These are phyloP conservation scores for Rutpela maculata DNA, from an alignment of 2,888 invertebrate species.

Conservation along the genomic window DNA sequence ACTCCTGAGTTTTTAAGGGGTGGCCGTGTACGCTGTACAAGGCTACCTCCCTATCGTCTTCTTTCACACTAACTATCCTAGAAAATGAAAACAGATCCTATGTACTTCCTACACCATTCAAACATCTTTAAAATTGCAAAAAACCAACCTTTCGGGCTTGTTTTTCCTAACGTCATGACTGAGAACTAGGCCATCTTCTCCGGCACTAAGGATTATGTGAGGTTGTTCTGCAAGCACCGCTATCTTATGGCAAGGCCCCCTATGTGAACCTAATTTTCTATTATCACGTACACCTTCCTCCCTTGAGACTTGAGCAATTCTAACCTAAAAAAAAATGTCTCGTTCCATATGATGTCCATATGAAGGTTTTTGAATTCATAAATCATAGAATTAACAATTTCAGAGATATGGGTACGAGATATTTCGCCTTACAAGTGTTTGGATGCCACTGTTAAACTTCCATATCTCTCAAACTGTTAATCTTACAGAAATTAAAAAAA, in stretches of 20 bases:
- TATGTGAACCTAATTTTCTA: slow-evolving; percentile 80
- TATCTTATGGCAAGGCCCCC: slow-evolving; percentile 90
- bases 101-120: not conserved
- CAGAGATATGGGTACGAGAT: too few relatives aligned
- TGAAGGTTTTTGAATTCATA: not conserved
- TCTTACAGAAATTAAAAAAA: too few relatives aligned
- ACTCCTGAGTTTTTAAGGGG: slow-evolving; percentile 85
- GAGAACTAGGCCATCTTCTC: slow-evolving; percentile 90
- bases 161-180: slow-evolving; percentile 88
- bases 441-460: too few relatives aligned
- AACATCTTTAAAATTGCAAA: not conserved
- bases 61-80: slow-evolving; percentile 78
- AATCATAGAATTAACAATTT: not conserved
- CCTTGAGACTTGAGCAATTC: slow-evolving; percentile 78
- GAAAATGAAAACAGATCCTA: slow-evolving; percentile 17
- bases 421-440: too few relatives aligned
- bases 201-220: slow-evolving; percentile 87
- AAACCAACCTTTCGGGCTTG: slow-evolving; percentile 75
- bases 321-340: slow-evolving; percentile 73
- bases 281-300: slow-evolving; percentile 75
- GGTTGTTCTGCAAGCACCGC: slow-evolving; percentile 86
- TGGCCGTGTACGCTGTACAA: slow-evolving; percentile 92
- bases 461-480: too few relatives aligned
- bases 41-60: slow-evolving; percentile 80
- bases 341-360: not conserved